Evolutionary conservation across 1,140 invertebrate species (phyloP).

Genomic region (Trichogramma pretiosum): DNA sequence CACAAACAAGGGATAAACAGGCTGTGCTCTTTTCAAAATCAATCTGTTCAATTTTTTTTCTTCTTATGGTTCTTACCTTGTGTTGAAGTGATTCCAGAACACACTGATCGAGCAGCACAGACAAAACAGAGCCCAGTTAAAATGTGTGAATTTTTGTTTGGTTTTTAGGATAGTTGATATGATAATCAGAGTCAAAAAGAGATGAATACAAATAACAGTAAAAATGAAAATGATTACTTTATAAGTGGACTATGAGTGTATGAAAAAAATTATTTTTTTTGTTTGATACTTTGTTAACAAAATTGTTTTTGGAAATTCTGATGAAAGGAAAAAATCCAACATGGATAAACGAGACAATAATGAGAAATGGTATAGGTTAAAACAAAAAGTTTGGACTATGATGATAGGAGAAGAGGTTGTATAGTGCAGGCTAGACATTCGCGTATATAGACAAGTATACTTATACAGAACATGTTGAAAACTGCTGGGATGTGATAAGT

Average conservation of each 20-base stretch:
- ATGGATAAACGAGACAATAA: constrained; percentile 15
- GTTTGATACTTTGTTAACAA: background rate
- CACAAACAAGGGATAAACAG: constrained; percentile 17
- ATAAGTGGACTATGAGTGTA: constrained; percentile 6
- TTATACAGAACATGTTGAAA: constrained; percentile 45
- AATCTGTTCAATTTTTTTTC: constrained; percentile 12
- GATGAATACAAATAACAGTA: constrained; percentile 33
- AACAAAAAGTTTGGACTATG: constrained; percentile 30
- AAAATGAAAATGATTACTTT: constrained; percentile 13
- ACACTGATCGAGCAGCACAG: constrained; percentile 73
- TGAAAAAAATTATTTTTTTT: constrained; percentile 3
- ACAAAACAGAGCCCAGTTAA: constrained; percentile 50
- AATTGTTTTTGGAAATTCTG: too few relatives aligned
- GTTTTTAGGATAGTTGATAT: constrained; percentile 24
- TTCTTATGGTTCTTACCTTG: constrained; percentile 70
- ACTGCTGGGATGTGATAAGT: constrained; percentile 48
- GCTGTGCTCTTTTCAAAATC: constrained; percentile 18
- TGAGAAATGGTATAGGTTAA: constrained; percentile 14
- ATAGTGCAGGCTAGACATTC: constrained; percentile 43
- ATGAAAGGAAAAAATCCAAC: constrained; percentile 14
- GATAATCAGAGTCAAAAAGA: constrained; percentile 28
- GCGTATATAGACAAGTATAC: constrained; percentile 46
- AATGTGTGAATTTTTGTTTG: too few relatives aligned
- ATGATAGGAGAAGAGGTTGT: constrained; percentile 24
- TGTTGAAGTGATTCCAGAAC: constrained; percentile 96